These are phyloP conservation scores for Calyptomena viridis DNA, from an alignment of 2,113 vertebrate species.

Conservation along the genomic window DNA sequence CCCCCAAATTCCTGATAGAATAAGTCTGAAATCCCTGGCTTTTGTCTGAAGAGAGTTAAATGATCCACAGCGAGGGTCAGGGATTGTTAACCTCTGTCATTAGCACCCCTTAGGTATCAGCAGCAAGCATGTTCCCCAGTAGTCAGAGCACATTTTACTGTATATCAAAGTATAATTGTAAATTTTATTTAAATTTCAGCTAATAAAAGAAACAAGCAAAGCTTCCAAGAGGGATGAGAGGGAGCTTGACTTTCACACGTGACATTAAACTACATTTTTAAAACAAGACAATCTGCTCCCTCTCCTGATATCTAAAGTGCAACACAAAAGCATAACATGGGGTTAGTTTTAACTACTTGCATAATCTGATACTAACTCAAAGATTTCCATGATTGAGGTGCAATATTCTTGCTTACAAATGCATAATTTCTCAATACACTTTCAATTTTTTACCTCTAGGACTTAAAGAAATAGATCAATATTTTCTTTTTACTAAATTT, in stretches of 20 bases:
- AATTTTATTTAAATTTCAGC: conserved; percentile 9
- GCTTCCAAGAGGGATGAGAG: not conserved
- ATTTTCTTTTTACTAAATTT: not conserved
- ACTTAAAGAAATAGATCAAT: not conserved
- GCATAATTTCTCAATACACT: not conserved
- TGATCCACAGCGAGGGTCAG: not conserved
- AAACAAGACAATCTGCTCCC: not conserved
- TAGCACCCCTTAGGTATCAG: not conserved
- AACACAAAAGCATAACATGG: not conserved
- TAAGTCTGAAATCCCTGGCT: not conserved
- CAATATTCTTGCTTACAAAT: not conserved
- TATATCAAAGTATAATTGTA: not conserved
- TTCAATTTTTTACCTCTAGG: not conserved
- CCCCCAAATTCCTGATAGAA: not conserved
- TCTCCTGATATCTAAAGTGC: not conserved
- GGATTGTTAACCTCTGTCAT: not conserved
- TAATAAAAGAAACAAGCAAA: not conserved
- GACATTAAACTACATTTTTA: not conserved
- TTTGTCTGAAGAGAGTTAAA: not conserved
- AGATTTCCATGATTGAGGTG: not conserved
- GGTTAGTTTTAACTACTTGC: not conserved
- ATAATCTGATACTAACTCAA: not conserved
- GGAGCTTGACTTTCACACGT: not conserved
- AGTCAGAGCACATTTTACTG: not conserved
- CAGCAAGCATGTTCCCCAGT: not conserved